A percentile compares a stretch with the other conserved stretches of the same genome.
Conservation (phyloP, 2,113 vertebrate species). For the Nothocercus julius region DNA sequence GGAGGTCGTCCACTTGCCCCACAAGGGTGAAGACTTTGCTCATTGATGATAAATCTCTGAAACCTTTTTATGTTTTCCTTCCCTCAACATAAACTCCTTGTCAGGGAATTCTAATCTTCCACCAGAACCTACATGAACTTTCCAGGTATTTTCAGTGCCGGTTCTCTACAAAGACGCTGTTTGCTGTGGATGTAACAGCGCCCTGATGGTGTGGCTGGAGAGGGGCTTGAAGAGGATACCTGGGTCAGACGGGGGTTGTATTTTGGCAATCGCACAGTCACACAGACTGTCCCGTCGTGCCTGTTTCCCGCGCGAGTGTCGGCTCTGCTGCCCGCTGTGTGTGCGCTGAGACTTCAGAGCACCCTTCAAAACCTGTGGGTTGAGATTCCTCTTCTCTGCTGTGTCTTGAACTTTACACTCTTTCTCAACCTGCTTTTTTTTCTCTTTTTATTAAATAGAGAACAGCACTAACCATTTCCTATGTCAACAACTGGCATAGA, state of each 20-base stretch:
- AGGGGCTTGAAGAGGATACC: neutral
- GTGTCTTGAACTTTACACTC: neutral
- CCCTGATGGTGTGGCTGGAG: neutral
- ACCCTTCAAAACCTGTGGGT: neutral
- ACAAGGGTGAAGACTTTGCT: too few species aligned
- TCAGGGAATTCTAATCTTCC: neutral
- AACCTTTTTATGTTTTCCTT: neutral
- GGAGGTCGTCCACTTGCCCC: neutral
- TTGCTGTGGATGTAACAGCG: fast-evolving
- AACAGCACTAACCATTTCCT: fast-evolving
- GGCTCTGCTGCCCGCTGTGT: fast-evolving
- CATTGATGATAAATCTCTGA: fast-evolving
- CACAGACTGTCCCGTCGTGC: neutral
- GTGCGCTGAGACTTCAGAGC: fast-evolving
- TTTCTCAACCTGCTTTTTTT: neutral
- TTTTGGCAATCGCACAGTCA: fast-evolving
- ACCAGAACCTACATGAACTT: fast-evolving
- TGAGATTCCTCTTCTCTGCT: fast-evolving
- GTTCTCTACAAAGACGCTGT: neutral
- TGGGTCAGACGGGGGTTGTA: fast-evolving
- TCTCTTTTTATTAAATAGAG: neutral
- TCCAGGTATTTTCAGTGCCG: neutral
- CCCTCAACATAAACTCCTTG: neutral
- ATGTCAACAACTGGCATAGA: neutral
- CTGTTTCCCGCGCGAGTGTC: fast-evolving